Evolutionary conservation across 2,888 invertebrate genomes (phyloP).

Genomic region (Cryptus viduatorius): DNA sequence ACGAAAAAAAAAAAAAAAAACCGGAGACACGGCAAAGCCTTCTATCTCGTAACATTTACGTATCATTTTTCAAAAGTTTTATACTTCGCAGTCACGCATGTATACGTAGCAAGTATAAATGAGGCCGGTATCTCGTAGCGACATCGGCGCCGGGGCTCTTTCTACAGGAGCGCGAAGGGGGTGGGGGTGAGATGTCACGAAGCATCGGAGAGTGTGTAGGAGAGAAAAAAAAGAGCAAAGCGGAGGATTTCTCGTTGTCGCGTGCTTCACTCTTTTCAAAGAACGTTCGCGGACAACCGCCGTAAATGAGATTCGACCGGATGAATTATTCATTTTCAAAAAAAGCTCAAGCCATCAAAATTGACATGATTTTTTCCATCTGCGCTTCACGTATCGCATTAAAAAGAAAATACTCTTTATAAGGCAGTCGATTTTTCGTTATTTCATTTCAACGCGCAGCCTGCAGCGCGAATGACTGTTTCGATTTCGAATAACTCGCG

Average conservation of each 20-base stretch:
- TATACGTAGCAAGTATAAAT: slow-evolving; percentile 76
- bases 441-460: not conserved
- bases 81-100: slow-evolving; percentile 75
- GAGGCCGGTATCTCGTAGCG: slow-evolving; percentile 75
- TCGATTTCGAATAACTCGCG: slow-evolving; percentile 22
- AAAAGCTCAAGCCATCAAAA: not conserved
- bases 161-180: slow-evolving; percentile 22
- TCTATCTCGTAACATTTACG: slow-evolving; percentile 70
- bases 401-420: not conserved
- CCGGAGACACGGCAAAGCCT: slow-evolving; percentile 65
- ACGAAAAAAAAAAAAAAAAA: slow-evolving; percentile 56
- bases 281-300: not conserved
- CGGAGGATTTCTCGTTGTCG: slow-evolving; percentile 16
- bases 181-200: slow-evolving; percentile 19
- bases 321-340: not conserved
- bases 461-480: not conserved
- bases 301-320: not conserved
- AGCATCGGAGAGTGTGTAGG: slow-evolving; percentile 4
- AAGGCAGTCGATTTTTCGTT: not conserved
- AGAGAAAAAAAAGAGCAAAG: slow-evolving; percentile 9
- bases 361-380: not conserved
- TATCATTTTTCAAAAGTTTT: slow-evolving; percentile 81
- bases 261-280: slow-evolving; percentile 16
- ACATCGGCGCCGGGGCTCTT: slow-evolving; percentile 53
- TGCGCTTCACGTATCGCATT: not conserved